Percentiles rank a stretch among this genome's conserved stretches.
Evolutionary conservation across 2,888 invertebrate genomes (phyloP).

Genomic region (Leptogaster cylindrica): DNA sequence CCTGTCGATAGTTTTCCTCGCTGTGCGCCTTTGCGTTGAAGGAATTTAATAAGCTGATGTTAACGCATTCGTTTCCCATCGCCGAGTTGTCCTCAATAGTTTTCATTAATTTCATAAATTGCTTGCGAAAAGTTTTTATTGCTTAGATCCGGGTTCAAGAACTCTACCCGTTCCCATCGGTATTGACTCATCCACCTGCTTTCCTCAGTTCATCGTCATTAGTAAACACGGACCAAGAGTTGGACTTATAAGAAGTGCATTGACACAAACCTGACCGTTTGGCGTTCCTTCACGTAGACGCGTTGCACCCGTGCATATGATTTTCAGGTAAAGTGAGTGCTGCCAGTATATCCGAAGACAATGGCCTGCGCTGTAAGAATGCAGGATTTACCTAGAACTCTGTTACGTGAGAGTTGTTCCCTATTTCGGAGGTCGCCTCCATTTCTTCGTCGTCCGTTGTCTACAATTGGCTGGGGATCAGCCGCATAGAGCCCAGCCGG

Average conservation of each 20-base stretch:
- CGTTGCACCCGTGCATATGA: slow-evolving; percentile 47
- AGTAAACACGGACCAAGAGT: slow-evolving; percentile 23
- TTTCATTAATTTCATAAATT: too few relatives aligned
- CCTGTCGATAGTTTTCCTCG: too few relatives aligned
- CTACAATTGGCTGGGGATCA: not conserved
- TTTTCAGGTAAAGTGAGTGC: slow-evolving; percentile 26
- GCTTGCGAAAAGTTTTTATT: too few relatives aligned
- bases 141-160: slow-evolving; percentile 44
- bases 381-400: slow-evolving; percentile 46
- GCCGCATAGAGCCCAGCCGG: not conserved
- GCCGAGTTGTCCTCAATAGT: too few relatives aligned
- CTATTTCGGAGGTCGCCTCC: slow-evolving; percentile 44
- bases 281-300: slow-evolving; percentile 45
- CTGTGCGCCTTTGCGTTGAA: too few relatives aligned
- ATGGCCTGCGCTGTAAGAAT: slow-evolving; percentile 41
- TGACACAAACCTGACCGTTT: slow-evolving; percentile 42
- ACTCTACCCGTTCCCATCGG: slow-evolving; percentile 21
- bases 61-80: too few relatives aligned
- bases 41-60: too few relatives aligned
- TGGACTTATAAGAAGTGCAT: slow-evolving; percentile 43
- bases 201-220: slow-evolving; percentile 36
- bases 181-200: slow-evolving; percentile 42
- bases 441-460: slow-evolving; percentile 4
- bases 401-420: slow-evolving; percentile 45
- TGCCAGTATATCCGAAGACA: slow-evolving; percentile 28